Conservation (phyloP, 2,113 vertebrate species). For the Pelobates fuscus region DNA sequence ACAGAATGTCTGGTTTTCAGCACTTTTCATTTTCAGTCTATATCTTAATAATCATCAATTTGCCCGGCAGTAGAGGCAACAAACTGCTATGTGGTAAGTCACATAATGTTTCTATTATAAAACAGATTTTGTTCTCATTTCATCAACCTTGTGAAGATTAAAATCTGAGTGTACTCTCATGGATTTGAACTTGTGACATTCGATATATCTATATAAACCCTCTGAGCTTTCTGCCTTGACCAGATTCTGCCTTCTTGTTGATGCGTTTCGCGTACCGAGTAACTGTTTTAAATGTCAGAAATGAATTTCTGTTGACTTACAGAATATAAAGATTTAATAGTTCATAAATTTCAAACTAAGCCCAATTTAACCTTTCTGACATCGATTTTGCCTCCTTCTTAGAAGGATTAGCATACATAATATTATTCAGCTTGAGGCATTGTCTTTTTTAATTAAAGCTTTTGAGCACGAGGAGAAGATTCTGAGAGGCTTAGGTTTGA, state of each 20-base stretch:
- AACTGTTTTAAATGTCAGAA: constrained; percentile 10
- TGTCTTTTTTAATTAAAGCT: constrained; percentile 48
- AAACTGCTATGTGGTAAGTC: too few species aligned
- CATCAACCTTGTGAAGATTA: too few species aligned
- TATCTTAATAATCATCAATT: too few species aligned
- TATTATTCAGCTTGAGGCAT: constrained; percentile 29
- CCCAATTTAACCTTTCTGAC: constrained; percentile 36
- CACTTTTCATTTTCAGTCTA: too few species aligned
- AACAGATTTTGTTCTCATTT: too few species aligned
- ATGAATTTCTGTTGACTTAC: constrained; percentile 24
- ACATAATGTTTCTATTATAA: too few species aligned
- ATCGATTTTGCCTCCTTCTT: constrained; percentile 35
- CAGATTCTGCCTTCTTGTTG: too few species aligned
- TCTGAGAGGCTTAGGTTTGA: constrained; percentile 32
- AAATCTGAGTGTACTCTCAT: too few species aligned
- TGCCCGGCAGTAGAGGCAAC: too few species aligned
- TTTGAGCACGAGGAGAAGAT: constrained; percentile 21
- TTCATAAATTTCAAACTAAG: constrained; percentile 38
- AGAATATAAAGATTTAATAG: constrained; percentile 22
- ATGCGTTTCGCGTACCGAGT: neutral
- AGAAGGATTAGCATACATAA: constrained; percentile 44
- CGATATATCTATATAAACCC: neutral
- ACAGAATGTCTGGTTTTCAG: too few species aligned
- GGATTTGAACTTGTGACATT: neutral
- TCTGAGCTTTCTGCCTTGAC: too few species aligned